Conservation (phyloP, 37 sponge, comb jelly and placozoan species). For the Aphrocallistes beatrix region DNA sequence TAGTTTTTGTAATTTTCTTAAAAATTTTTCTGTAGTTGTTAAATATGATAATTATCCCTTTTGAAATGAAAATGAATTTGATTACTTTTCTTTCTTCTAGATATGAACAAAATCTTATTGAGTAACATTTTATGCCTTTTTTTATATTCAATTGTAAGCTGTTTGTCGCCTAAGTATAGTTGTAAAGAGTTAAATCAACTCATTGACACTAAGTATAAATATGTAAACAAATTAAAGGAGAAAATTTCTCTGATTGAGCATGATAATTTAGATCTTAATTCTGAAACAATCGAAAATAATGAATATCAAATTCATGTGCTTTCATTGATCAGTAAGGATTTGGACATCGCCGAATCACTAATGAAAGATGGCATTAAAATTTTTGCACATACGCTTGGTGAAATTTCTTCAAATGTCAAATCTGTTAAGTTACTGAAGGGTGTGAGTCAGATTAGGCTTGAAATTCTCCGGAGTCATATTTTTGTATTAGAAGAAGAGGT, state of each 20-base stretch:
- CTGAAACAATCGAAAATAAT: background rate
- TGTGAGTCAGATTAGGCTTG: background rate
- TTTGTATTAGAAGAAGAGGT: background rate
- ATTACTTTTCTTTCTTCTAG: too few species aligned
- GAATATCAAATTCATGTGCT: background rate
- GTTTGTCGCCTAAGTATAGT: too few species aligned
- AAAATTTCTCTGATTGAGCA: background rate
- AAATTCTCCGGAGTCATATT: background rate
- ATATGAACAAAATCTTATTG: too few species aligned
- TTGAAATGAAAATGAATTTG: too few species aligned
- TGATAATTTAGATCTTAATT: background rate
- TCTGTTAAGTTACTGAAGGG: background rate
- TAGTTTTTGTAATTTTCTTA: too few species aligned
- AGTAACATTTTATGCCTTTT: too few species aligned
- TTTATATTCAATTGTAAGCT: too few species aligned
- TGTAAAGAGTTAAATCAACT: background rate
- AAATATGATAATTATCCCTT: too few species aligned
- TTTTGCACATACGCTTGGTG: background rate
- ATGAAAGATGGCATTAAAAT: background rate
- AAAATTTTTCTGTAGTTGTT: too few species aligned
- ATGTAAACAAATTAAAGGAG: background rate
- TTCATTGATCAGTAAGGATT: background rate
- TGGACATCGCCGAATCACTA: background rate
- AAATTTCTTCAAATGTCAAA: background rate
- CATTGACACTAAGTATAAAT: background rate